Base-by-base conservation (phyloP, 2,888 invertebrate species). In the Magallana nippona region DNA sequence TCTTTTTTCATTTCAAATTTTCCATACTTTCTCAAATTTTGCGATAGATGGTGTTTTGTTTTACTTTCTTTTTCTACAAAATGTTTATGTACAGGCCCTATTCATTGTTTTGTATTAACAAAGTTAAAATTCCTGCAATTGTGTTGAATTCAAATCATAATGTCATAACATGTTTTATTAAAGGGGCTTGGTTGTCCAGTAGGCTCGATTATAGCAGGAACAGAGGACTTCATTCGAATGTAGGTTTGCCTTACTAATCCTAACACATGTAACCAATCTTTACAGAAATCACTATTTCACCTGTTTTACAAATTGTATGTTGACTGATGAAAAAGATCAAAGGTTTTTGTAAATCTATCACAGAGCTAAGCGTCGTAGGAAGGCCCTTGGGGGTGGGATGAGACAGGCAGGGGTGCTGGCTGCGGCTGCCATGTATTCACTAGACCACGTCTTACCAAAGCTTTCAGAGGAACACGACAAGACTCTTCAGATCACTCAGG, bases 301-400 rank as follows among this genome's bases (percentile, higher is more conserved):
- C 44, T 44, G 44, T 44, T 44, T 44, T 44, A 44, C 3, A 44
- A 44, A 44, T 8, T 44, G 44, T 0, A 0, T 44, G 44, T 5
- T 44, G 44, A 44, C 44, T 8, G 44, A 44, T 8, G 5, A 44
- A 8, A 8, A 44, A 44, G 44, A 8, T 44, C 44, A 44, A 44
- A 44, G 44, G 8, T 44, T 44, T 57, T 19, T 57, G 10, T 22
- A 79, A 27, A 57, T 55, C 11, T 27, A 27, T 79, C n/a, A 57
- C n/a, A 97, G 97, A 91, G 98, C 98, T 0, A 96, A 96, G 13
- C 96, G 97, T 82, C 91, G 96, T 63, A 96, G 98, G 83, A 98
- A 99, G 95, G 97, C 96, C 79, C 94, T 99, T 77, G 99, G 99
- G 32, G 99, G 99, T 56, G 98, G 97, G 1, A 97, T 98, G 98